Evolutionary conservation across 2,888 invertebrate species (phyloP).

Genomic region (Ochlodes sylvanus): DNA sequence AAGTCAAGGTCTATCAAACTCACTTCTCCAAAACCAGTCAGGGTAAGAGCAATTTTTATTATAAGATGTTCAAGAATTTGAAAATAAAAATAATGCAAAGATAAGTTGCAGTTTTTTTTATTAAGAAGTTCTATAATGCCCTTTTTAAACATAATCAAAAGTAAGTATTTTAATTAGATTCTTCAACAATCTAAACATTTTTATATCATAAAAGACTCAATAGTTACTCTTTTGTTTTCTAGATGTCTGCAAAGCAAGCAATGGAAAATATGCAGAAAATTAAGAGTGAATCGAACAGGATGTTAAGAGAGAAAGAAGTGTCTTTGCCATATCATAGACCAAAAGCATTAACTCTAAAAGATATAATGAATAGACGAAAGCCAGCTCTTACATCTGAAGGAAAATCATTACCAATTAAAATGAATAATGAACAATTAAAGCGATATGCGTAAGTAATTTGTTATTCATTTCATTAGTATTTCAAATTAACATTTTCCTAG

Average conservation of each 20-base stretch:
- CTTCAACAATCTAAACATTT: background rate
- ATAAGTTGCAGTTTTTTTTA: too few species aligned
- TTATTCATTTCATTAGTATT: background rate
- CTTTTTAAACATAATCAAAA: too few species aligned
- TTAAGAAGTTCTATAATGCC: too few species aligned
- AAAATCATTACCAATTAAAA: constrained; percentile 83
- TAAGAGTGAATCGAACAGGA: constrained; percentile 93
- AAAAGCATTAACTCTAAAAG: constrained; percentile 90
- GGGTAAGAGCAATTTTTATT: constrained; percentile 49
- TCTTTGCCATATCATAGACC: constrained; percentile 95
- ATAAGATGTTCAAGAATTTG: too few species aligned
- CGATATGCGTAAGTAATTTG: constrained; percentile 86
- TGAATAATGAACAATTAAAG: constrained; percentile 87
- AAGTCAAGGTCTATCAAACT: constrained; percentile 56
- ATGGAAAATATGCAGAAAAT: constrained; percentile 90
- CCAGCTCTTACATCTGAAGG: constrained; percentile 69
- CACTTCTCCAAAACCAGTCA: constrained; percentile 65
- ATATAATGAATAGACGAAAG: constrained; percentile 87
- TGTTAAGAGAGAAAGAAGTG: constrained; percentile 90
- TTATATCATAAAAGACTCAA: too few species aligned
- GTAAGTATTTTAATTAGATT: background rate
- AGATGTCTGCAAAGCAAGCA: constrained; percentile 89
- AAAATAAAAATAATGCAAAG: too few species aligned
- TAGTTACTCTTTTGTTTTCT: background rate
- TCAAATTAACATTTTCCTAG: too few species aligned